phyloP scores from a whole-genome alignment of 2,113 vertebrate species.

The Megalops atlanticus region DNA sequence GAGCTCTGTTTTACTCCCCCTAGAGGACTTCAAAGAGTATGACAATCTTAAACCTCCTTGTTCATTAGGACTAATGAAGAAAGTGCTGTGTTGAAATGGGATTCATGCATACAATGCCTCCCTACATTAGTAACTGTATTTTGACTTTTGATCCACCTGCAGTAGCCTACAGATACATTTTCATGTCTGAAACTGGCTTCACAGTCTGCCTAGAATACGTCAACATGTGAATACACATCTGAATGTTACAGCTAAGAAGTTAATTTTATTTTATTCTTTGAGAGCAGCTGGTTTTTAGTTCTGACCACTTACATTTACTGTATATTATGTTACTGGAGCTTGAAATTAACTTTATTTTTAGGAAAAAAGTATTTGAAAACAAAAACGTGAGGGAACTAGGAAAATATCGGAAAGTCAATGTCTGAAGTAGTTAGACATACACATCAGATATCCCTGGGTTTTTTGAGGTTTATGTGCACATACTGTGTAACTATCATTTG shows the following conservation, averaged over 20 bases:
- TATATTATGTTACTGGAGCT: neutral
- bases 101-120: neutral
- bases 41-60: neutral
- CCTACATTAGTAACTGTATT: neutral
- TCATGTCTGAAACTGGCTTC: neutral
- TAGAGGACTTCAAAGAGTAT: neutral
- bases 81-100: too few species aligned
- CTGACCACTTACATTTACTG: neutral
- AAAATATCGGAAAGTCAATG: too few species aligned
- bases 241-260: neutral
- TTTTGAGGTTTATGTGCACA: too few species aligned
- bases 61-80: neutral
- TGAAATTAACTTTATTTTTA: neutral
- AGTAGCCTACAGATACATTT: neutral
- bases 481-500: too few species aligned
- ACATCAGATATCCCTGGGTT: too few species aligned
- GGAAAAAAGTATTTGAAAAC: neutral
- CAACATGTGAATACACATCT: neutral
- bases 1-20: neutral
- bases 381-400: neutral
- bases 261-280: neutral
- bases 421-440: too few species aligned
- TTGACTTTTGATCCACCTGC: neutral
- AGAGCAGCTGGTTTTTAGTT: neutral
- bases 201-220: neutral